These are phyloP conservation scores for Scalopus aquaticus DNA, from an alignment of 2,113 vertebrate species.

Conservation along the genomic window DNA sequence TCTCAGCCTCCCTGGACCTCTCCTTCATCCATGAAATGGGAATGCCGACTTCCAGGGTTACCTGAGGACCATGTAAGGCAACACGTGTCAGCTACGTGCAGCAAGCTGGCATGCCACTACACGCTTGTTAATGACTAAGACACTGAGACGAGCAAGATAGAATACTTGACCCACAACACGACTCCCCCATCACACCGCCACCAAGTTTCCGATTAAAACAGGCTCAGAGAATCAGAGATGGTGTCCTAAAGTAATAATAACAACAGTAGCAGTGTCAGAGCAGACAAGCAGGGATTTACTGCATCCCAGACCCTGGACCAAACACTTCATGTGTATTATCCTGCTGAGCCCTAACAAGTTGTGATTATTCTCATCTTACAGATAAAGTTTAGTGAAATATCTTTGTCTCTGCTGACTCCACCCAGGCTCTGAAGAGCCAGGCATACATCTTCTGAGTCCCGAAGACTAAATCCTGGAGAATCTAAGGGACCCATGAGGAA, in stretches of 20 bases:
- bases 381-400: background rate
- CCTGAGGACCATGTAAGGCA: background rate
- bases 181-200: background rate
- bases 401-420: background rate
- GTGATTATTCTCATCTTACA: background rate
- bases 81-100: background rate
- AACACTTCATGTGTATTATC: background rate
- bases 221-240: background rate
- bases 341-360: background rate
- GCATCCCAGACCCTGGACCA: background rate
- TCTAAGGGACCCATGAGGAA: background rate
- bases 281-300: background rate
- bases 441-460: background rate
- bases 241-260: no score
- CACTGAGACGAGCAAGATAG: background rate
- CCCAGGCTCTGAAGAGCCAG: fast-evolving
- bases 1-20: background rate
- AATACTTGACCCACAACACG: background rate
- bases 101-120: background rate
- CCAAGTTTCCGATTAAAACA: background rate
- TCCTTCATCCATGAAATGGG: background rate
- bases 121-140: background rate
- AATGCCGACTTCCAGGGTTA: background rate
- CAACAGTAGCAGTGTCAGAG: background rate
- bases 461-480: background rate